Conservation (phyloP, 2,888 invertebrate genomes). For the Lycia hirtaria region DNA sequence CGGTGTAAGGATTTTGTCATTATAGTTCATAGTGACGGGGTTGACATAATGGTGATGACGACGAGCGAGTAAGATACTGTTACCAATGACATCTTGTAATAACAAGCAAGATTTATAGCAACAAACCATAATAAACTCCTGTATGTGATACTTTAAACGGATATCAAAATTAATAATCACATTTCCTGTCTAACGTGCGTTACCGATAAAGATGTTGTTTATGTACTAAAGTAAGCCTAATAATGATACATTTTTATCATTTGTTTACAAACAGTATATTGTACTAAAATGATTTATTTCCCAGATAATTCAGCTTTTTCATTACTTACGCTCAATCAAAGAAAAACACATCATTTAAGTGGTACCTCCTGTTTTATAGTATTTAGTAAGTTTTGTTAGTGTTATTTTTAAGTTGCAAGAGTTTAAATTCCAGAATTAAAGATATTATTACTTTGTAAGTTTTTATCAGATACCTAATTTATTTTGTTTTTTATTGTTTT, state of each 20-base stretch:
- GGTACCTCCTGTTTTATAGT: slow-evolving; percentile 60
- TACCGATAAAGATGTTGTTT: slow-evolving; percentile 48
- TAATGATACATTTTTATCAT: slow-evolving; percentile 21
- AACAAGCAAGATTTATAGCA: slow-evolving; percentile 47
- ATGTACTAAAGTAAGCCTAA: slow-evolving; percentile 48
- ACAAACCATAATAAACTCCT: slow-evolving; percentile 48
- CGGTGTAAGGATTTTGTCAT: slow-evolving; percentile 64
- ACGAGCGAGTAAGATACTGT: slow-evolving; percentile 64
- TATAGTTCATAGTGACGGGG: slow-evolving; percentile 51
- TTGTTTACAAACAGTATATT: slow-evolving; percentile 3
- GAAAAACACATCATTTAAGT: slow-evolving; percentile 44
- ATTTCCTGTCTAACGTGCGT: slow-evolving; percentile 37
- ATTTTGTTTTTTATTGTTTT: slow-evolving; percentile 69
- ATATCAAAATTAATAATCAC: slow-evolving; percentile 45
- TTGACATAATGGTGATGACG: slow-evolving; percentile 61
- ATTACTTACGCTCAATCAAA: slow-evolving; percentile 38
- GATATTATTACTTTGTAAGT: slow-evolving; percentile 77
- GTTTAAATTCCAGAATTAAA: slow-evolving; percentile 78
- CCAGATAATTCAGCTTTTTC: slow-evolving; percentile 9
- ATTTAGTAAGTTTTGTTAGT: slow-evolving; percentile 71
- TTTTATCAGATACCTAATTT: slow-evolving; percentile 69
- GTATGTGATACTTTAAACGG: slow-evolving; percentile 52
- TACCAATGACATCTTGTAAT: slow-evolving; percentile 66
- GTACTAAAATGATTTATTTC: slow-evolving; percentile 4
- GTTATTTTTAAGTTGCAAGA: slow-evolving; percentile 76